These are phyloP conservation scores for Abrostola tripartita DNA, from an alignment of 2,888 invertebrate species.

Conservation along the genomic window DNA sequence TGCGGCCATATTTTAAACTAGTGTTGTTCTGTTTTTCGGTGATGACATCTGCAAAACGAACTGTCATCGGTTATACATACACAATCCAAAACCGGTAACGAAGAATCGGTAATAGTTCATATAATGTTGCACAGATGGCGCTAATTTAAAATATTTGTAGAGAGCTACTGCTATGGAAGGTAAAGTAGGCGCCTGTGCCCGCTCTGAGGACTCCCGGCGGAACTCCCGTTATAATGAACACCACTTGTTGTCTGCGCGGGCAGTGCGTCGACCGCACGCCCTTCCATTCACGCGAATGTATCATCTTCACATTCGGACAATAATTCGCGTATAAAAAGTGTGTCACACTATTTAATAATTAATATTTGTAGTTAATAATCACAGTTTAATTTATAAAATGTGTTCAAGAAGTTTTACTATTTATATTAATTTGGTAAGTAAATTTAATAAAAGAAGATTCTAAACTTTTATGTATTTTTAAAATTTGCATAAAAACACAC, in stretches of 20 bases:
- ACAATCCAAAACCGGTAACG: constrained; percentile 56
- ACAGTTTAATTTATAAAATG: constrained; percentile 73
- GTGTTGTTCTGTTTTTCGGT: constrained; percentile 51
- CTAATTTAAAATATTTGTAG: constrained; percentile 61
- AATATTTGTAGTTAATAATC: constrained; percentile 65
- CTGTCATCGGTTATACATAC: constrained; percentile 24
- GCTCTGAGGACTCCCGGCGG: constrained; percentile 80
- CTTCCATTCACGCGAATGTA: constrained; percentile 84
- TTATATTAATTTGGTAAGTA: constrained; percentile 80
- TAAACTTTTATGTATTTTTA: neutral
- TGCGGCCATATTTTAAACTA: constrained; percentile 79
- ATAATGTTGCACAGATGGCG: constrained; percentile 71
- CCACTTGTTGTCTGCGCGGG: constrained; percentile 86
- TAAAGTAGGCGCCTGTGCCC: constrained; percentile 73
- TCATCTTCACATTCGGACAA: constrained; percentile 78
- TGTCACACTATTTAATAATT: constrained; percentile 63
- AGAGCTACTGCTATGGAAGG: constrained; percentile 67
- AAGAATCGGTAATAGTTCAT: constrained; percentile 36
- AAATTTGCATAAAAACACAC: neutral
- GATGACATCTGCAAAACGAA: constrained; percentile 21
- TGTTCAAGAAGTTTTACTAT: constrained; percentile 75
- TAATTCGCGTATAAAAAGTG: constrained; percentile 80
- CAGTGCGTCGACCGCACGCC: constrained; percentile 88
- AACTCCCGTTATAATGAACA: constrained; percentile 87
- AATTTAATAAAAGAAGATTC: constrained; percentile 1